Conservation (phyloP, 2,113 vertebrate genomes). For the Loxodonta africana region DNA sequence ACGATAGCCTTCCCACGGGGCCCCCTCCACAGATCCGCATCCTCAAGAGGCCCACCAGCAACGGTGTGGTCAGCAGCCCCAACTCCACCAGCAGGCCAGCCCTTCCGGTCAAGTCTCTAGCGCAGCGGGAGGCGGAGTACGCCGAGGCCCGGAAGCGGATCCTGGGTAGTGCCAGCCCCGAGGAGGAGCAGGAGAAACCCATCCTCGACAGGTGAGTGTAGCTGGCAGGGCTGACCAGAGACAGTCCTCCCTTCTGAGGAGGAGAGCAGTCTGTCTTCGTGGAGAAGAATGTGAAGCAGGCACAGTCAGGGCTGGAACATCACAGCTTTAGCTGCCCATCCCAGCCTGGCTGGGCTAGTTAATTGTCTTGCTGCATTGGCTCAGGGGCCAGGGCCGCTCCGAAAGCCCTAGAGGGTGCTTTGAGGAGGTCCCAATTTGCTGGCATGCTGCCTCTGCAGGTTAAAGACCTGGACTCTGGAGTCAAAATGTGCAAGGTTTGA, state of each 20-base stretch:
- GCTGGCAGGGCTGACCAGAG: neutral
- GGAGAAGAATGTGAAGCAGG: neutral
- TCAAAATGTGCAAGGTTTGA: neutral
- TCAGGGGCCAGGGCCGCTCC: neutral
- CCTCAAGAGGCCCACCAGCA: conserved; percentile 96
- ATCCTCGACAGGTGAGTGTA: conserved; percentile 93
- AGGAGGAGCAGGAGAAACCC: conserved; percentile 95
- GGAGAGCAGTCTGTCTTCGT: neutral
- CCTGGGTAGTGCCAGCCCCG: conserved; percentile 96
- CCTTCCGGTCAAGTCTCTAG: conserved; percentile 95
- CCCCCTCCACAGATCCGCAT: conserved; percentile 98
- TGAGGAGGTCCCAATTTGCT: neutral
- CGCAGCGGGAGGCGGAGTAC: conserved; percentile 97
- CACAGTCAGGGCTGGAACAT: neutral
- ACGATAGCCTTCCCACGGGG: conserved; percentile 93
- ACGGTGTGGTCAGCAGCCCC: conserved; percentile 93
- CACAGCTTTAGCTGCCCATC: neutral
- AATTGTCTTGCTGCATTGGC: neutral
- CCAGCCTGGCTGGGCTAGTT: neutral
- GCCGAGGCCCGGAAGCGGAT: conserved; percentile 97
- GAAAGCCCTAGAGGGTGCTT: too few relatives aligned
- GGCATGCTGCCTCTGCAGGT: neutral
- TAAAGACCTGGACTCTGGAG: neutral
- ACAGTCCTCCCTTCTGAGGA: too few relatives aligned
- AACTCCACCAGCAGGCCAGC: conserved; percentile 91